Percentiles rank a stretch among this genome's conserved stretches.
phyloP scores from a whole-genome alignment of 2,113 vertebrate genomes.

The Actenoides lindsayi region DNA sequence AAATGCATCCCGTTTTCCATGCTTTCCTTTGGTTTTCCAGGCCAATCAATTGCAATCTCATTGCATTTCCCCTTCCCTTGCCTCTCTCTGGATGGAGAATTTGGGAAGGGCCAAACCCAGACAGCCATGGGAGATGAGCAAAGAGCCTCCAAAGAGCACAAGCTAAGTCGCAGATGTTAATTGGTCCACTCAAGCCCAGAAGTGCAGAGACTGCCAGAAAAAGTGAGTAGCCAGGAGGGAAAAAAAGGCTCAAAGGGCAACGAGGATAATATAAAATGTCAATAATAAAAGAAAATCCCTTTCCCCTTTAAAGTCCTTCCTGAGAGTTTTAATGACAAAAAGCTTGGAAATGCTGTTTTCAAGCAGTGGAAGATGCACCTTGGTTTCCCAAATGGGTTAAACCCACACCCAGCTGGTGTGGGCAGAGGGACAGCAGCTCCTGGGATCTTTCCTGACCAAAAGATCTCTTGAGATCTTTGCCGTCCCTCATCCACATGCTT shows the following conservation, averaged over 20 bases:
- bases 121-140: background rate
- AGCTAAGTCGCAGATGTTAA: no score
- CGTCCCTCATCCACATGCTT: background rate
- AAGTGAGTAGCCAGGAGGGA: background rate
- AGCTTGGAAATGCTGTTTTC: slow-evolving; percentile 10
- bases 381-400: slow-evolving; percentile 17
- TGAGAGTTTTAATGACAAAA: slow-evolving; percentile 21
- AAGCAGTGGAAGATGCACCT: background rate
- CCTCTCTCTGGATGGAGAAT: background rate
- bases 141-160: background rate
- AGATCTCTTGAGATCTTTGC: background rate
- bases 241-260: background rate
- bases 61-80: background rate
- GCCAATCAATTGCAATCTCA: background rate
- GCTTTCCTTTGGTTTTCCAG: background rate
- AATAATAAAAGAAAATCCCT: background rate
- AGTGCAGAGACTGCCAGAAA: background rate
- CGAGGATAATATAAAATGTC: background rate
- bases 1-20: background rate
- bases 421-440: background rate
- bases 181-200: background rate
- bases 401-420: no score
- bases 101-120: background rate
- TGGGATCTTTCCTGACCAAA: background rate
- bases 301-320: background rate